Percentiles rank a stretch among this genome's conserved stretches.
Conservation (phyloP, 2,888 invertebrate genomes). For the Drosophila quinaria region DNA sequence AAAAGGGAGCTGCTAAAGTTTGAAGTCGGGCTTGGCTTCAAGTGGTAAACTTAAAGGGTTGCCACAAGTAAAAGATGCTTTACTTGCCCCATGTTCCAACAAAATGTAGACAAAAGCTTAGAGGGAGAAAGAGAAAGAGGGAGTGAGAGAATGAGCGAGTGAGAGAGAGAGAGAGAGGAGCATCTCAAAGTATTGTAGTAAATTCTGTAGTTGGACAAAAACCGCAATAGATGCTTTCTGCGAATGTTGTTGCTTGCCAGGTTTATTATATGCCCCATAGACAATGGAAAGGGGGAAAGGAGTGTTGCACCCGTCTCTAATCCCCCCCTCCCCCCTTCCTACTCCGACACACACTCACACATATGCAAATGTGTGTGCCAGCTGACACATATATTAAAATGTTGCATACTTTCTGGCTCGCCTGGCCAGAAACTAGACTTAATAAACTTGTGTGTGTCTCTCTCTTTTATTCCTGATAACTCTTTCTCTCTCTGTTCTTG, state of each 20-base stretch:
- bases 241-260: constrained; percentile 49
- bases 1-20: constrained; percentile 55
- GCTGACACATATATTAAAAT: constrained; percentile 80
- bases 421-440: constrained; percentile 53
- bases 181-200: constrained; percentile 17
- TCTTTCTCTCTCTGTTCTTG: constrained; percentile 2
- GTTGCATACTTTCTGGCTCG: constrained; percentile 68
- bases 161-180: background rate
- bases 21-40: constrained; percentile 50
- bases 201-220: constrained; percentile 53
- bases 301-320: background rate
- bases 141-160: background rate
- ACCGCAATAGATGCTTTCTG: constrained; percentile 66
- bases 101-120: constrained; percentile 9
- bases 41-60: constrained; percentile 60
- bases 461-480: background rate
- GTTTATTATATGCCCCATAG: constrained; percentile 65
- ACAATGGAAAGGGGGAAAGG: constrained; percentile 34
- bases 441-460: constrained; percentile 63
- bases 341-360: background rate
- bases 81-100: background rate
- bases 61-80: constrained; percentile 24
- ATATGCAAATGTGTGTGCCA: constrained; percentile 58
- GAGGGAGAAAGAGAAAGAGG: background rate
- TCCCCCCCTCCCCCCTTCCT: background rate